Evolutionary conservation across 2,797 vertebrate species (phyloP), one percentile per base, ranked within the genome.

Genomic region (Anguilla anguilla): DNA sequence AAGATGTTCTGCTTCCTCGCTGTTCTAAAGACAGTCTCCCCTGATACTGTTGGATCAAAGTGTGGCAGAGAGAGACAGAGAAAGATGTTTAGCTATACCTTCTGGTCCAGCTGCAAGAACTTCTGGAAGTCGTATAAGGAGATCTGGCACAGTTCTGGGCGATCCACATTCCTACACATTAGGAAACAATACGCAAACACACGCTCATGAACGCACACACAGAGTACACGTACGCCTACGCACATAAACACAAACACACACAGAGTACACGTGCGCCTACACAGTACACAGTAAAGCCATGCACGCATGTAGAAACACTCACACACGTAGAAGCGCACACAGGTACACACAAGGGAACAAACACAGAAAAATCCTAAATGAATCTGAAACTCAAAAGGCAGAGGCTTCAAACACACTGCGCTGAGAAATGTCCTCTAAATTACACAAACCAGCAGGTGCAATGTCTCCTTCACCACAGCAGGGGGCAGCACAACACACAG

Each of bases 41-140:
- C 35, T 35, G 35, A 35, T 35, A 35, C 35, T 35, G 35, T 35
- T 35, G 35, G 35, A 35, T 35, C 35, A 35, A 35, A 35, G 35
- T 35, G 0, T 35, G 35, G 35, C 35, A n/a, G 19, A 64, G 61
- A 6, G 22, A 64, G 61, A 25, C 1, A 64, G 61, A 25, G 19
- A 64, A 19, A 25, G 61, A 25, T 64, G 61, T 7, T 69, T 28
- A 11, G 72, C 84, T 0, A 31, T 94, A 98, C 97, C 97, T 97
- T 97, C 94, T 98, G 97, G 91, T 98, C 97, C 0, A 97, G 96
- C 92, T 97, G 97, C 55, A 98, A 89, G 91, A 98, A 98, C 93
- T 96, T 97, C 95, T 98, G 97, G 93, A 97, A 97, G 94, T 98
- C 97, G 0, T 97, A 97, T 17, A 98, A 94, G 15, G 96, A 97